Evolutionary conservation across 2,113 vertebrate species (phyloP).

Genomic region (Balaeniceps rex): DNA sequence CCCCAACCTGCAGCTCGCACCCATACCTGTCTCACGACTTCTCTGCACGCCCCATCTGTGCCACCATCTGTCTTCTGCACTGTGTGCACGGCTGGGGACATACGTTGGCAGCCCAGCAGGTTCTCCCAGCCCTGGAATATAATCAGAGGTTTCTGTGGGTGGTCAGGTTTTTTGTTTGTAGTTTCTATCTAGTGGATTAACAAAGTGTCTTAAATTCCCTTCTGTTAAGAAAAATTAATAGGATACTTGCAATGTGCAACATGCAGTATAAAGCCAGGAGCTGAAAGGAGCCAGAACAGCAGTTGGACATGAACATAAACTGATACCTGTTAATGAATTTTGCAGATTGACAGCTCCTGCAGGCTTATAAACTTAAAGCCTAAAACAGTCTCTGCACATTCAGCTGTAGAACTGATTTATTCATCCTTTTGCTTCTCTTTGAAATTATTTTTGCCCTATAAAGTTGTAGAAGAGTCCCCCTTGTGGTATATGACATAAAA

Average conservation of each 20-base stretch:
- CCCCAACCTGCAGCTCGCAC: background rate
- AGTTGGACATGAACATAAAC: background rate
- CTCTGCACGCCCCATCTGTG: background rate
- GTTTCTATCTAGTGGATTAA: background rate
- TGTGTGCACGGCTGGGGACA: accelerated
- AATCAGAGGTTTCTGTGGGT: background rate
- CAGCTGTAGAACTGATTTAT: background rate
- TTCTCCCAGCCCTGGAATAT: background rate
- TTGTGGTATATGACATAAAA: background rate
- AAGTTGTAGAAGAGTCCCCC: background rate
- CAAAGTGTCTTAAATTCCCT: background rate
- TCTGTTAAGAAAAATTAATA: background rate
- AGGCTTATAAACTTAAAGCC: background rate
- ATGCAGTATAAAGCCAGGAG: background rate
- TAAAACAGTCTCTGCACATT: background rate
- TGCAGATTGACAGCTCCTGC: background rate
- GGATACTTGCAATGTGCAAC: background rate
- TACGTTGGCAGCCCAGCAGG: background rate
- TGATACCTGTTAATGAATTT: background rate
- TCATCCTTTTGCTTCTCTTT: background rate
- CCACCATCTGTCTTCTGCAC: accelerated
- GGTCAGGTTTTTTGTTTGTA: background rate
- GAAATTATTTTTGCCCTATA: background rate
- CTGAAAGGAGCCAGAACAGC: background rate
- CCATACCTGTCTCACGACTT: background rate